Conservation (phyloP, 2,113 vertebrate genomes). For the Tachycineta bicolor region DNA sequence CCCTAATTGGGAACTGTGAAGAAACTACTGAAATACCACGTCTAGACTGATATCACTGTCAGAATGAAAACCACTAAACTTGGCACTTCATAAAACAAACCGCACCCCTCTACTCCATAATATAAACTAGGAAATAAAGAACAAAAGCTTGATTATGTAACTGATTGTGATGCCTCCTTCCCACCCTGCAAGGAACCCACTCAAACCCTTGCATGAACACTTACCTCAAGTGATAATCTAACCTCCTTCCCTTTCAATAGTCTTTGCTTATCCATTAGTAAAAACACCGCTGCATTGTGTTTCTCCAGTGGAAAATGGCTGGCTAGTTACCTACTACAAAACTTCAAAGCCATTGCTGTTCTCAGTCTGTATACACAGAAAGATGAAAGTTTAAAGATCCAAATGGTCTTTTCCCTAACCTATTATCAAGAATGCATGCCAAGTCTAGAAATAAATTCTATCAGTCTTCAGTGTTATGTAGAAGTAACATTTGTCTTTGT, state of each 20-base stretch:
- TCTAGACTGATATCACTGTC: background rate
- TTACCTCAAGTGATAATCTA: background rate
- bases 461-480: background rate
- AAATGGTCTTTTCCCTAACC: background rate
- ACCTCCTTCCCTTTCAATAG: background rate
- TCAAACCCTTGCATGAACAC: background rate
- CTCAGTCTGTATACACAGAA: background rate
- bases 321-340: background rate
- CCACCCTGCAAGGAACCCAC: background rate
- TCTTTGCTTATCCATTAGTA: background rate
- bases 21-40: background rate
- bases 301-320: background rate
- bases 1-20: background rate
- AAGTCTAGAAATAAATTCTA: background rate
- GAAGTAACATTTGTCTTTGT: background rate
- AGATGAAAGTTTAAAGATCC: background rate
- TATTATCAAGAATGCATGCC: background rate
- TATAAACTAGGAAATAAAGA: background rate
- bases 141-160: background rate
- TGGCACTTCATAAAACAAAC: background rate
- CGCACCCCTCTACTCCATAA: background rate
- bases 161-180: background rate
- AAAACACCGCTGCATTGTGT: fast-evolving
- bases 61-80: background rate
- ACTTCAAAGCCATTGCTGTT: background rate